Evolutionary conservation across 2,797 vertebrate species (phyloP).

Genomic region (Onychomys leucogaster): DNA sequence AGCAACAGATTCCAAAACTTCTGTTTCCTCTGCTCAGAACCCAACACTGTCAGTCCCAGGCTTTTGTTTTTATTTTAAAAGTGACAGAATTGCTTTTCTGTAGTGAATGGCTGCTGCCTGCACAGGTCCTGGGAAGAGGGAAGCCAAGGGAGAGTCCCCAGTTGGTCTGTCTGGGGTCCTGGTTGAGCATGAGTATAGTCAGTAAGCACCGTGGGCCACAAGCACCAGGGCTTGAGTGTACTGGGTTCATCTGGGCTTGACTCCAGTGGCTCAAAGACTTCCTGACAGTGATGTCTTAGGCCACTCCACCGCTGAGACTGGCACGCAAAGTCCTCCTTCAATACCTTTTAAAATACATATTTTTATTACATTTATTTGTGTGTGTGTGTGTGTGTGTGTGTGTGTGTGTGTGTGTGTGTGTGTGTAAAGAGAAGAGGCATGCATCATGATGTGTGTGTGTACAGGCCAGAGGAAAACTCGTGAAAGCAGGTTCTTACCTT

Average conservation of each 20-base stretch:
- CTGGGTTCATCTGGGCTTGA: not conserved
- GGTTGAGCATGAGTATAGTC: accelerated
- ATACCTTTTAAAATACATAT: not conserved
- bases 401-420: not conserved
- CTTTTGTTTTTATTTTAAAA: constrained; percentile 19
- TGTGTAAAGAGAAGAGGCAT: not conserved
- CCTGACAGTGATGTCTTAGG: not conserved
- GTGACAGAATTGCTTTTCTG: not conserved
- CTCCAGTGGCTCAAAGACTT: not conserved
- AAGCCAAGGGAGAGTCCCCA: accelerated
- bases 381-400: not conserved
- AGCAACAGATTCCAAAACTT: constrained; percentile 48
- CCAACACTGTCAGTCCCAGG: not conserved
- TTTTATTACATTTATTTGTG: not conserved
- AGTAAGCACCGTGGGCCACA: not conserved
- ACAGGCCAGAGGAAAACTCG: not conserved
- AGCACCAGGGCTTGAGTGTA: too few species aligned
- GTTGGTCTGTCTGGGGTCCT: not conserved
- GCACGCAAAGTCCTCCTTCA: not conserved
- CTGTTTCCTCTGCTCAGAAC: not conserved
- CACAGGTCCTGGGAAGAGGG: not conserved
- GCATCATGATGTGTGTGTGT: not conserved
- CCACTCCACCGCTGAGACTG: not conserved
- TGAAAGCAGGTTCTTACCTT: too few species aligned
- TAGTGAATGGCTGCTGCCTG: not conserved